Percentiles rank a stretch among this genome's conserved stretches.
Conservation (phyloP, 2,113 vertebrate species). For the Leuciscus idus region DNA sequence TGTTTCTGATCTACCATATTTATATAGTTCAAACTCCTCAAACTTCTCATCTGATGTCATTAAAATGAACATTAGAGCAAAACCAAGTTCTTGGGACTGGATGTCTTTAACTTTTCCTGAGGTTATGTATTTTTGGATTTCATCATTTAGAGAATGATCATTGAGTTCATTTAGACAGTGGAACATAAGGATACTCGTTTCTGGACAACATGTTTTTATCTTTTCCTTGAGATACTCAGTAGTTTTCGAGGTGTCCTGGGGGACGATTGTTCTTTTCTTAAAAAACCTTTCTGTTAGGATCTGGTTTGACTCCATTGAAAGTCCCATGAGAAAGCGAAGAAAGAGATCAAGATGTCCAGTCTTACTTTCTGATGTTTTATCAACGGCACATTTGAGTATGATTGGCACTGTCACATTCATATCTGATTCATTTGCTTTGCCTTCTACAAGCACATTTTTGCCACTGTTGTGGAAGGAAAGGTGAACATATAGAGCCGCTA, state of each 20-base stretch:
- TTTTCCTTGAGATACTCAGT: slow-evolving; percentile 39
- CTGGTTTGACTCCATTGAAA: slow-evolving; percentile 30
- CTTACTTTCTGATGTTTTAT: no score
- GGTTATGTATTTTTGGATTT: slow-evolving; percentile 30
- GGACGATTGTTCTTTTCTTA: neutral
- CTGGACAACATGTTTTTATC: slow-evolving; percentile 34
- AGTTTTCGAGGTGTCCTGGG: neutral
- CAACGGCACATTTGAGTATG: no score
- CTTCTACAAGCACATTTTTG: no score
- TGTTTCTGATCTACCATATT: slow-evolving; percentile 36
- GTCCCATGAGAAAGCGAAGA: slow-evolving; percentile 54
- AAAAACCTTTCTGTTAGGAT: slow-evolving; percentile 8
- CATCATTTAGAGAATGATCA: slow-evolving; percentile 42
- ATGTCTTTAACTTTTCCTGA: slow-evolving; percentile 1
- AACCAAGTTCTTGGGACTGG: neutral
- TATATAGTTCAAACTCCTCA: slow-evolving; percentile 39
- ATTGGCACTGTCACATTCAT: no score
- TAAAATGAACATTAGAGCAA: slow-evolving; percentile 46
- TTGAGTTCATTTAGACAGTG: slow-evolving; percentile 58
- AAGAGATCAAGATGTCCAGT: neutral
- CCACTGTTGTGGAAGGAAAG: no score
- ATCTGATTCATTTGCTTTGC: neutral
- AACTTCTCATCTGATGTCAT: slow-evolving; percentile 34
- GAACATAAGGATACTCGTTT: slow-evolving; percentile 47
- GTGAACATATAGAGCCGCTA: no score